Evolutionary conservation across 2,888 invertebrate species (phyloP), one percentile per base, ranked within the genome.

Genomic region (Dynastes tityus): DNA sequence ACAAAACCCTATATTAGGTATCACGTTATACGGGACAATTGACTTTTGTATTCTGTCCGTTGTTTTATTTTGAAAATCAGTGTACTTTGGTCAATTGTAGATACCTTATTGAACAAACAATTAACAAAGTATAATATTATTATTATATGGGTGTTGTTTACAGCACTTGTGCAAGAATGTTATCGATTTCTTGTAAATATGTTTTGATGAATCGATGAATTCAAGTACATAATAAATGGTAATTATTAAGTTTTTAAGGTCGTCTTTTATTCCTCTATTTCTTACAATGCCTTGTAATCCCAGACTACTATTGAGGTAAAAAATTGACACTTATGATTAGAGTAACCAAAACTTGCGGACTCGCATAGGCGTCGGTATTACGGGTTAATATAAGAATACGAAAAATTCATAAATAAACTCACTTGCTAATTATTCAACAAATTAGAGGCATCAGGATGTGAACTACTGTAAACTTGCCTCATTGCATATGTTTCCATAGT

Each of bases 151-250:
- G 73, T 78, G 78, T 78, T 78, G 73, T 78, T 64, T 64, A 63
- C 78, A 71, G 78, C 78, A 78, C 78, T 78, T 78, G 78, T 65
- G 78, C 78, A 73, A 73, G 78, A 64, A 73, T 63, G 71, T 73
- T 73, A 73, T 78, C 78, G 78, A 73, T 78, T 73, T 68, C 74
- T 79, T 79, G 79, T 79, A 79, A 70, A 79, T 79, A 79, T 77
- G 77, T 79, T 79, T 67, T 78, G 45, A 77, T 68, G 61, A 79
- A 77, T 77, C 77, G 77, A 74, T 77, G 74, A 77, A 79, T 74
- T 77, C 70, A 79, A 80, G 78, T 81, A 78, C 79, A 81, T 81
- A 81, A 81, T 81, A 81, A 81, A 81, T 80, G 81, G 81, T 81
- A 81, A 81, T 79, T 81, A 81, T 81, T 81, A 81, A 81, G 80